These are phyloP conservation scores for Rhabdomys pumilio DNA, from an alignment of 2,797 vertebrate genomes.

Conservation along the genomic window DNA sequence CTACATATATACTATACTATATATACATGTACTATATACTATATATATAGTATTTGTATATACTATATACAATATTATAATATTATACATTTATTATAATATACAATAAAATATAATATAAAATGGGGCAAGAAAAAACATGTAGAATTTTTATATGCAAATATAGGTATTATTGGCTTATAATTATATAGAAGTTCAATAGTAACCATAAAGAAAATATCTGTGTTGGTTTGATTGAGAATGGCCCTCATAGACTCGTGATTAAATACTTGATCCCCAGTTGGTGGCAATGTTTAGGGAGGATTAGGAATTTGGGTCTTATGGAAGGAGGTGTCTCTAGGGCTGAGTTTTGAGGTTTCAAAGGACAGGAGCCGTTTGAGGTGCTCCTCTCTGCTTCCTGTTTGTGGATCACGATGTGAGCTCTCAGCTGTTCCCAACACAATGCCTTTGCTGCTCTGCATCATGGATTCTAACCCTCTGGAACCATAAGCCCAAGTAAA, in stretches of 20 bases:
- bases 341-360: not conserved
- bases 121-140: not conserved
- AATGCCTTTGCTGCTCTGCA: not conserved
- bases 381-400: not conserved
- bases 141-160: not conserved
- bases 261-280: not conserved
- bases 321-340: not conserved
- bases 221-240: not conserved
- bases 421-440: not conserved
- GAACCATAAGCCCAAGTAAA: not conserved
- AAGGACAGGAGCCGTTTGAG: not conserved
- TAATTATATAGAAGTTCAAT: not conserved
- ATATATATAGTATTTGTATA: too few species aligned
- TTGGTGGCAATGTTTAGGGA: not conserved
- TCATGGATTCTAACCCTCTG: not conserved
- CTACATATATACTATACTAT: too few species aligned
- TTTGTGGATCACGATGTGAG: not conserved
- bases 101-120: not conserved
- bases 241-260: not conserved
- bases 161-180: not conserved
- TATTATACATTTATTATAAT: too few species aligned
- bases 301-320: not conserved
- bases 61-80: too few species aligned
- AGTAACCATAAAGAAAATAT: not conserved
- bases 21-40: too few species aligned